Evolutionary conservation across 2,888 invertebrate species (phyloP).

Genomic region (Pseudolycoriella hygida): DNA sequence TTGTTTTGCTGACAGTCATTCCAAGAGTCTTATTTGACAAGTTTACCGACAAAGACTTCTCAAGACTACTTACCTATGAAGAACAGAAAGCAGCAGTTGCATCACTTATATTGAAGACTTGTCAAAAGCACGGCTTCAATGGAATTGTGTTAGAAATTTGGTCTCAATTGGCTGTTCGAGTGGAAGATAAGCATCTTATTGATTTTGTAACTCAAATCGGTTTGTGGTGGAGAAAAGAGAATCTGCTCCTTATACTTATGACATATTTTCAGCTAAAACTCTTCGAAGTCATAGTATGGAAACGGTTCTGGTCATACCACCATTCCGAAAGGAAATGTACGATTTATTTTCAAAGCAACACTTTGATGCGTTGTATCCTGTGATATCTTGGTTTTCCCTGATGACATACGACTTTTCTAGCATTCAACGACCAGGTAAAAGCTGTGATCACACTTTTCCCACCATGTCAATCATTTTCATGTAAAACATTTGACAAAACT

Average conservation of each 20-base stretch:
- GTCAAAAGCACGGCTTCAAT: constrained; percentile 64
- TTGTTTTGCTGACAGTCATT: too few relatives aligned
- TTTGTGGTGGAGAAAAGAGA: constrained; percentile 19
- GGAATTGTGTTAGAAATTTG: constrained; percentile 85
- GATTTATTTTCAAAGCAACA: constrained; percentile 57
- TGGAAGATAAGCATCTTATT: constrained; percentile 36
- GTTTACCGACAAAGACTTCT: constrained; percentile 61
- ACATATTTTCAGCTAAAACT: constrained; percentile 31
- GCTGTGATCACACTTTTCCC: too few relatives aligned
- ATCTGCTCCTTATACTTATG: constrained; percentile 5
- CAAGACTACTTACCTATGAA: constrained; percentile 47
- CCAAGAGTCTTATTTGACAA: constrained; percentile 81
- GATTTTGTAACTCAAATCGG: constrained; percentile 47
- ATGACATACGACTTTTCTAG: constrained; percentile 94
- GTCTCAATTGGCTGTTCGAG: constrained; percentile 59
- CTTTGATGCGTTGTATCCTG: constrained; percentile 56
- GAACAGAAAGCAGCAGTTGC: constrained; percentile 49
- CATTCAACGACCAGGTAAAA: constrained; percentile 56
- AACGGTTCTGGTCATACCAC: constrained; percentile 64
- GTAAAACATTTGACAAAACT: constrained; percentile 4
- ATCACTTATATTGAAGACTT: constrained; percentile 45
- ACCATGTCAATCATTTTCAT: too few relatives aligned
- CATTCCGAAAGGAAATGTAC: constrained; percentile 35
- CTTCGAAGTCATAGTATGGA: constrained; percentile 38
- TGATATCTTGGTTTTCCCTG: constrained; percentile 75